These are phyloP conservation scores for Anoplophora glabripennis DNA, from an alignment of 1,140 invertebrate genomes.

Conservation along the genomic window DNA sequence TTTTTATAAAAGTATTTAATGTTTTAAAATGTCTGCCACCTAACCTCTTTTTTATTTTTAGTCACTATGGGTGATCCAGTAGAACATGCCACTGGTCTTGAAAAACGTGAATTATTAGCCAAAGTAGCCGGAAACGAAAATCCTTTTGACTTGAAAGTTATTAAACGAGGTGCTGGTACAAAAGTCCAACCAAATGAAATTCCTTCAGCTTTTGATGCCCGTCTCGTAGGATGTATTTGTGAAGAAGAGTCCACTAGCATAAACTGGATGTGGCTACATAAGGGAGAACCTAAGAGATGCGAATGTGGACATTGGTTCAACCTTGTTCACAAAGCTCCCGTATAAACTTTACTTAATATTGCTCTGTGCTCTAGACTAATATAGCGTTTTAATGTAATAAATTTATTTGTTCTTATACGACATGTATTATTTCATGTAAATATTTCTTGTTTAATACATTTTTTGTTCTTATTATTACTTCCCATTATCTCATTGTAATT, in stretches of 20 bases:
- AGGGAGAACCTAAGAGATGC: constrained; percentile 84
- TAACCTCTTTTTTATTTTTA: constrained; percentile 28
- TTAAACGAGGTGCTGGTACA: constrained; percentile 77
- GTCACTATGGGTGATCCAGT: constrained; percentile 77
- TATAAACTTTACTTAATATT: constrained; percentile 55
- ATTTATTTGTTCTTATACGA: constrained; percentile 1
- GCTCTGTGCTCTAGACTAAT: constrained; percentile 5
- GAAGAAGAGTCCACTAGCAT: constrained; percentile 86
- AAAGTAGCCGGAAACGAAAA: constrained; percentile 84
- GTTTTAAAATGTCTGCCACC: background rate
- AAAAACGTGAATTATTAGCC: constrained; percentile 85
- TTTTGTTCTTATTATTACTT: background rate
- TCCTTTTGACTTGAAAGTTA: constrained; percentile 81
- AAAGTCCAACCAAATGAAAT: constrained; percentile 85
- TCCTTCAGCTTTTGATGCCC: constrained; percentile 82
- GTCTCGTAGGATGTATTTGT: constrained; percentile 94
- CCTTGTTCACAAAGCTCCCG: constrained; percentile 68
- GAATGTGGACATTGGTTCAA: constrained; percentile 97
- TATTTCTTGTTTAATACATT: background rate
- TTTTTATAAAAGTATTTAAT: background rate
- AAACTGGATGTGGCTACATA: constrained; percentile 92
- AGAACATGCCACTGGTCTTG: constrained; percentile 90
- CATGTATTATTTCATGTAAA: constrained; percentile 10
- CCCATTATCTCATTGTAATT: background rate
- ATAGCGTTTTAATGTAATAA: constrained; percentile 12